phyloP scores from a whole-genome alignment of 2,888 invertebrate species.

The Acronicta psi region DNA sequence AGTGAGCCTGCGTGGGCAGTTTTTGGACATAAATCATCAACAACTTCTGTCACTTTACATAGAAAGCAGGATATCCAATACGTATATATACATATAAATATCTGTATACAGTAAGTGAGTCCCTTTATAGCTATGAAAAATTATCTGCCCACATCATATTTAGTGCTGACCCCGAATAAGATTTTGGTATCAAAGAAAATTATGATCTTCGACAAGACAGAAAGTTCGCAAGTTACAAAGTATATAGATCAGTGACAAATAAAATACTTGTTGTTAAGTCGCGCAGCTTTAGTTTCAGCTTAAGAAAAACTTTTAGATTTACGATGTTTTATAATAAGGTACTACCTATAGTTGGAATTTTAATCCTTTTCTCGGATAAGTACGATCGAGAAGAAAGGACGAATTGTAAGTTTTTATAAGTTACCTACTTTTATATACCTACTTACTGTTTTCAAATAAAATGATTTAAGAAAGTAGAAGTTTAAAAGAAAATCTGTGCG shows the following conservation, averaged over 20 bases:
- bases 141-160: conserved; percentile 25
- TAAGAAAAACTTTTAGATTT: conserved; percentile 43
- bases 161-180: conserved; percentile 20
- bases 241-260: conserved; percentile 41
- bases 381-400: not conserved
- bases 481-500: too few species aligned
- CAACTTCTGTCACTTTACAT: conserved; percentile 4
- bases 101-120: too few species aligned
- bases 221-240: conserved; percentile 39
- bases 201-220: conserved; percentile 21
- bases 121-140: conserved; percentile 33
- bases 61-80: conserved; percentile 15
- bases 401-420: not conserved
- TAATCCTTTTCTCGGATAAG: conserved; percentile 21
- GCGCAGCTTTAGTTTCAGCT: conserved; percentile 32
- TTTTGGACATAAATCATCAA: conserved; percentile 6
- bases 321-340: conserved; percentile 37
- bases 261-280: conserved; percentile 41
- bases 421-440: too few species aligned
- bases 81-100: too few species aligned
- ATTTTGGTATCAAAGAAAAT: conserved; percentile 35
- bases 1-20: conserved; percentile 16
- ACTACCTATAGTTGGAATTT: conserved; percentile 15
- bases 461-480: too few species aligned
- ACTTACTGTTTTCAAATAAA: not conserved